These are phyloP conservation scores for Caenorhabditis briggsae DNA, from an alignment of 1,140 invertebrate genomes.

Conservation along the genomic window DNA sequence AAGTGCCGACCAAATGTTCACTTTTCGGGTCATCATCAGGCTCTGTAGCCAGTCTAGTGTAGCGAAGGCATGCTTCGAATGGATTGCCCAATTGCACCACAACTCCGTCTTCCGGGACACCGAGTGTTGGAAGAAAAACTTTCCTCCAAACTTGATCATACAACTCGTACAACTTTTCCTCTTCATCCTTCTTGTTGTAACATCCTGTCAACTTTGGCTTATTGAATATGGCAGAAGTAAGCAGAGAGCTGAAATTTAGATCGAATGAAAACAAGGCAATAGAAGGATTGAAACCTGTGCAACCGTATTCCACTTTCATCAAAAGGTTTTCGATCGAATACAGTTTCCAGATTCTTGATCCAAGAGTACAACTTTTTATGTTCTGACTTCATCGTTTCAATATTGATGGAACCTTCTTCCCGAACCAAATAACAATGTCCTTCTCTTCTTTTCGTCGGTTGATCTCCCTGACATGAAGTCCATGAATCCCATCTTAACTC, in stretches of 20 bases:
- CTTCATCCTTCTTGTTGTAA: conserved; percentile 31
- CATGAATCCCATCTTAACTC: conserved; percentile 55
- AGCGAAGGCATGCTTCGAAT: conserved; percentile 14
- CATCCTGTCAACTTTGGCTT: conserved; percentile 21
- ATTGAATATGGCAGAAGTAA: conserved; percentile 30
- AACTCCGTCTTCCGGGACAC: not conserved
- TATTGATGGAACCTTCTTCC: conserved; percentile 40
- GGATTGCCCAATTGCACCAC: conserved; percentile 7
- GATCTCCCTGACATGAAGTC: conserved; percentile 36
- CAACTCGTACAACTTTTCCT: not conserved
- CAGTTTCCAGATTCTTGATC: conserved; percentile 40
- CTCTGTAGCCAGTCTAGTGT: not conserved
- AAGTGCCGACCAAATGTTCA: conserved; percentile 12
- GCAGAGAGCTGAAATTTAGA: conserved; percentile 15
- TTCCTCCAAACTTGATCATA: conserved; percentile 18
- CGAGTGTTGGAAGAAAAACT: conserved; percentile 11
- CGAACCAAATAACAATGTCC: conserved; percentile 49
- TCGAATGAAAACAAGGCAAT: not conserved
- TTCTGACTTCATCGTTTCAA: conserved; percentile 10
- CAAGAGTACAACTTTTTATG: conserved; percentile 20
- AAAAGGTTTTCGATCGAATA: conserved; percentile 51
- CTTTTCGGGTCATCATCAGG: not conserved
- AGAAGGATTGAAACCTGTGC: not conserved
- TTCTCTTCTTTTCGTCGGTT: conserved; percentile 40
- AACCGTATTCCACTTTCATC: conserved; percentile 36